Evolutionary conservation across 2,797 vertebrate genomes (phyloP).

Genomic region (Lithobates pipiens): DNA sequence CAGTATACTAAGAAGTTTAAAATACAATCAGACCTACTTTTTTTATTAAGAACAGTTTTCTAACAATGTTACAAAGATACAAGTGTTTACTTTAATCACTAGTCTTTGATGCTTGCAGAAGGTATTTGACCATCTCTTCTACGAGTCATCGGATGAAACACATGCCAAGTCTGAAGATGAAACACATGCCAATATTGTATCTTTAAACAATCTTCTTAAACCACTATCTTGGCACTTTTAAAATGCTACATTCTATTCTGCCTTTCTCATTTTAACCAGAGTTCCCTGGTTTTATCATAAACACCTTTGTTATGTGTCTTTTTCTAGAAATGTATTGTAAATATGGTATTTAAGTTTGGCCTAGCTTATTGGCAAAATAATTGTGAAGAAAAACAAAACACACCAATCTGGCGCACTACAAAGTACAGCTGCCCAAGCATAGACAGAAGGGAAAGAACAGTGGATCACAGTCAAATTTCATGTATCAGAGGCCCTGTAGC

Average conservation of each 20-base stretch:
- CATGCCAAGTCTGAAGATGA: background rate
- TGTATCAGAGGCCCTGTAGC: too few species aligned
- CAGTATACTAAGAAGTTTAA: background rate
- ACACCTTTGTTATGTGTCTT: too few species aligned
- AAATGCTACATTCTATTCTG: slow-evolving; percentile 3
- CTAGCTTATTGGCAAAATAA: too few species aligned
- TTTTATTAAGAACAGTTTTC: background rate
- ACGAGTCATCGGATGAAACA: background rate
- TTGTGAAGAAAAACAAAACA: too few species aligned
- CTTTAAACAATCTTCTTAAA: background rate
- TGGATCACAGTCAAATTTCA: too few species aligned
- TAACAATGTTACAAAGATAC: background rate
- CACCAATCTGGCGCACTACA: too few species aligned
- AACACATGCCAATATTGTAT: background rate
- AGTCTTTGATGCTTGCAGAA: slow-evolving; percentile 1
- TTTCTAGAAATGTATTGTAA: too few species aligned
- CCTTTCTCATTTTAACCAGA: background rate
- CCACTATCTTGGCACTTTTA: slow-evolving; percentile 10
- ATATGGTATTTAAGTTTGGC: too few species aligned
- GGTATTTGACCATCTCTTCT: background rate
- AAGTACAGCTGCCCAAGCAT: too few species aligned
- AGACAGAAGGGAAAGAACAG: too few species aligned
- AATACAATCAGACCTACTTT: background rate
- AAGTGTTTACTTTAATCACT: background rate
- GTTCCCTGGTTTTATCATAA: background rate